A percentile compares a stretch with the other conserved stretches of the same genome.
phyloP scores from a whole-genome alignment of 1,140 invertebrate genomes.

The Acromyrmex heyeri region DNA sequence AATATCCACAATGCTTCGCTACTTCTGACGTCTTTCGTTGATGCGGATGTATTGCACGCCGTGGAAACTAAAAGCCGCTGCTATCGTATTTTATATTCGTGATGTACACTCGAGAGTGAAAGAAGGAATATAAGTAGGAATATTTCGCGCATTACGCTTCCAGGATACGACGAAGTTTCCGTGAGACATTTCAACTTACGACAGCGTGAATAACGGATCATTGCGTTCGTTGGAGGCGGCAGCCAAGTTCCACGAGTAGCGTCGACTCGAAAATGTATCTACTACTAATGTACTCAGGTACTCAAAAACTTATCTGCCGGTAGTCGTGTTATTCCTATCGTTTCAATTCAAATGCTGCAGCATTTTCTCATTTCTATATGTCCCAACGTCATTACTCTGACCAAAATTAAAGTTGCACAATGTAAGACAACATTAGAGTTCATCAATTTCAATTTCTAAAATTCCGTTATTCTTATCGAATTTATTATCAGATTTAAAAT shows the following conservation, averaged over 20 bases:
- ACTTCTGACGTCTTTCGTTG: neutral
- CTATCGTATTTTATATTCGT: constrained; percentile 50
- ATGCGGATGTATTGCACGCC: constrained; percentile 35
- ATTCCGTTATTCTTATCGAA: neutral
- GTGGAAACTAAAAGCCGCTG: constrained; percentile 44
- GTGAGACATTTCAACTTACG: constrained; percentile 58
- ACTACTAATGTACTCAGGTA: constrained; percentile 37
- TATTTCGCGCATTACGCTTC: constrained; percentile 57
- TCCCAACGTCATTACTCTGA: neutral
- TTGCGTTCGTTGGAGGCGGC: constrained; percentile 63
- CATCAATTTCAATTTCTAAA: neutral
- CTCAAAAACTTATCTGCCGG: constrained; percentile 32
- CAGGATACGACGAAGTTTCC: constrained; percentile 57
- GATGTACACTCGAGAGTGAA: constrained; percentile 29
- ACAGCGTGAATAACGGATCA: constrained; percentile 70
- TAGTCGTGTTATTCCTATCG: neutral
- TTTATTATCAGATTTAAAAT: neutral
- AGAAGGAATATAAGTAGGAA: constrained; percentile 47
- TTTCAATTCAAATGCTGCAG: neutral
- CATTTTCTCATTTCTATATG: constrained; percentile 27
- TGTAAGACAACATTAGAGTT: neutral
- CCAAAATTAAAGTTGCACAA: constrained; percentile 1
- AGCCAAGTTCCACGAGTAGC: constrained; percentile 37
- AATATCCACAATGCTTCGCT: constrained; percentile 25
- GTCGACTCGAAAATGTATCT: constrained; percentile 38